These are phyloP conservation scores for Numenius phaeopus DNA, from an alignment of 2,797 vertebrate genomes.

Conservation along the genomic window DNA sequence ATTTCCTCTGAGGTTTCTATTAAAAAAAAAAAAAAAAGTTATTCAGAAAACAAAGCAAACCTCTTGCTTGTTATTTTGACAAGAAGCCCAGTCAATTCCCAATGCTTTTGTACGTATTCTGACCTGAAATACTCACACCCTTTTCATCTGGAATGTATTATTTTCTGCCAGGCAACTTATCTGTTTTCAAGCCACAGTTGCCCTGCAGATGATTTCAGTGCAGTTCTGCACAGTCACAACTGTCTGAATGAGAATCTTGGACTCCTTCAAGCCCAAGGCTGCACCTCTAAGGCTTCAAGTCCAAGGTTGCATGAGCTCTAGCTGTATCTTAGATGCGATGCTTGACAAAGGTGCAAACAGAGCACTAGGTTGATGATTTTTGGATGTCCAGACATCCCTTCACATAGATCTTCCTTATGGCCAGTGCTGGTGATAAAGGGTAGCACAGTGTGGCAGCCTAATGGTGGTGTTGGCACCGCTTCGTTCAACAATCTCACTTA, in stretches of 20 bases:
- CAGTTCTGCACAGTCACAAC: neutral
- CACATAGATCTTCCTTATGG: neutral
- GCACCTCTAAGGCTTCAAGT: no score
- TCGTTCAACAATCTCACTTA: neutral
- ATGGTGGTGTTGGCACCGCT: no score
- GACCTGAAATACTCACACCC: neutral
- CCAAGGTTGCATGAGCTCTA: neutral
- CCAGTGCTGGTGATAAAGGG: fast-evolving
- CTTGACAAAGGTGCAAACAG: neutral
- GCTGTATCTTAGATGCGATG: neutral
- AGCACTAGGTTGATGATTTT: neutral
- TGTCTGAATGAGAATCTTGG: neutral
- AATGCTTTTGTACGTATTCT: neutral
- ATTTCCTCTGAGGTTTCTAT: neutral
- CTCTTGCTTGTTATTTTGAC: neutral
- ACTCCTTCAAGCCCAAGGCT: neutral
- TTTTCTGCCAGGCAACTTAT: neutral
- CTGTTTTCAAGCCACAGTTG: neutral
- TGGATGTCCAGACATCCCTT: neutral
- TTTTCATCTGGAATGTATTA: neutral
- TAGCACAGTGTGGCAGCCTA: neutral
- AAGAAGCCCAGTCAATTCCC: neutral
- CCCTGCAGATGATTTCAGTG: neutral
- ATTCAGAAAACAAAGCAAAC: neutral
- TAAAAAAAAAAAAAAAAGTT: neutral